Evolutionary conservation across 1,140 invertebrate species (phyloP), one percentile per base, ranked within the genome.

Genomic region (Octopus sinensis): DNA sequence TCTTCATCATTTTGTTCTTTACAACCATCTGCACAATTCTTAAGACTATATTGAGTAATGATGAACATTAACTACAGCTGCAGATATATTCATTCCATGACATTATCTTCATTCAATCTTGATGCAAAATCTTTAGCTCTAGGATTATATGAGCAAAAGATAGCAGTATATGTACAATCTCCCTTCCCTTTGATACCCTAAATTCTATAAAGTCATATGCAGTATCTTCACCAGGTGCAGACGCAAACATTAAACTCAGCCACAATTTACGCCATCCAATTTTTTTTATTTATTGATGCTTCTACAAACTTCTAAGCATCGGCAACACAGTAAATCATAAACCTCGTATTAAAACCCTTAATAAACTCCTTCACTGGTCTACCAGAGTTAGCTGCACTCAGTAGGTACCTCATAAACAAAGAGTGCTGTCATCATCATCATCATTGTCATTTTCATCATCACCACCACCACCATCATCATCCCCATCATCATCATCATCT

Each of bases 21-120:
- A 13, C 62, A 68, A 68, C 62, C 3, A 68, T 68, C n/a, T 68
- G 62, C n/a, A 68, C 62, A 68, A 68, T 68, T 68, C n/a, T 1
- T 12, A n/a, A 68, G 62, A 13, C 62, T 13, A 3, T 68, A 68
- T 43, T 43, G 30, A 43, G 30, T 68, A 68, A 68, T 68, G 62
- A 68, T 68, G 62, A 68, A 68, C 62, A 2, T 13, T n/a, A 68
- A n/a, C 12, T 68, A n/a, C 62, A 68, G 12, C 62, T 1, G 12
- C 62, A 68, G 12, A 68, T 12, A 13, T 3, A 68, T 68, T 1
- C 1, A 68, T 68, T 68, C 62, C 62, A 13, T n/a, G n/a, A 68
- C n/a, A n/a, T 68, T 68, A 68, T 68, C 62, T 68, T 68, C 3
- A 68, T 68, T n/a, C 62, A 68, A n/a, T n/a, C 62, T 68, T 68